These are phyloP conservation scores for Enhydra lutris DNA, from an alignment of 2,113 vertebrate species.

Conservation along the genomic window DNA sequence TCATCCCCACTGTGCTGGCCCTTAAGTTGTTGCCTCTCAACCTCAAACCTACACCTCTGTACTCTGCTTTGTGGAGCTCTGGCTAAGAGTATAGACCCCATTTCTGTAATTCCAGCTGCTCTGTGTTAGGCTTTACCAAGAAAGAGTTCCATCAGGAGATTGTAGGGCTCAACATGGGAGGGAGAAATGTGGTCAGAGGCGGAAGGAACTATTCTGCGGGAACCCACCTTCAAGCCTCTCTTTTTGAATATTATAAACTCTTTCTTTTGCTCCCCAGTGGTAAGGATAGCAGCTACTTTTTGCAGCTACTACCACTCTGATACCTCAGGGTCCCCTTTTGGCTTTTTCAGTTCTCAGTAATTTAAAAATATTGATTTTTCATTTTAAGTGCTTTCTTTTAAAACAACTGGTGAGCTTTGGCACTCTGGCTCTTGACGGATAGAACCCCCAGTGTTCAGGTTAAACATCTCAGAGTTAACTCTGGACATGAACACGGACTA, in stretches of 20 bases:
- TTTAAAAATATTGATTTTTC: neutral
- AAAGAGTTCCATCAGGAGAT: neutral
- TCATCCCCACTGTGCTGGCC: neutral
- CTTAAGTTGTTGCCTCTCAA: neutral
- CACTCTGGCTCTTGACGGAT: neutral
- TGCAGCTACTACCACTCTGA: neutral
- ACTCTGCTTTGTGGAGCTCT: neutral
- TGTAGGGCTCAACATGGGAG: neutral
- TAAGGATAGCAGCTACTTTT: neutral
- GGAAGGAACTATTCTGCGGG: neutral
- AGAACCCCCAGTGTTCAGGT: neutral
- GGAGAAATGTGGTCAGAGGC: neutral
- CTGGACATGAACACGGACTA: neutral
- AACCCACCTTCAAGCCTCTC: neutral
- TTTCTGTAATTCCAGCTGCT: neutral
- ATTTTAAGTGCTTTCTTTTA: constrained; percentile 16
- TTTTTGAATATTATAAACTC: neutral
- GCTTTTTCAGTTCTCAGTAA: neutral
- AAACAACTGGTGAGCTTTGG: neutral
- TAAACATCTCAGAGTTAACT: neutral
- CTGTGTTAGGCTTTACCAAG: neutral
- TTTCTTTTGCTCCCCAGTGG: neutral
- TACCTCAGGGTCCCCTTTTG: neutral
- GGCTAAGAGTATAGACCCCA: neutral
- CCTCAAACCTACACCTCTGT: neutral